phyloP scores from a whole-genome alignment of 2,888 invertebrate species.

The Meganola albula region DNA sequence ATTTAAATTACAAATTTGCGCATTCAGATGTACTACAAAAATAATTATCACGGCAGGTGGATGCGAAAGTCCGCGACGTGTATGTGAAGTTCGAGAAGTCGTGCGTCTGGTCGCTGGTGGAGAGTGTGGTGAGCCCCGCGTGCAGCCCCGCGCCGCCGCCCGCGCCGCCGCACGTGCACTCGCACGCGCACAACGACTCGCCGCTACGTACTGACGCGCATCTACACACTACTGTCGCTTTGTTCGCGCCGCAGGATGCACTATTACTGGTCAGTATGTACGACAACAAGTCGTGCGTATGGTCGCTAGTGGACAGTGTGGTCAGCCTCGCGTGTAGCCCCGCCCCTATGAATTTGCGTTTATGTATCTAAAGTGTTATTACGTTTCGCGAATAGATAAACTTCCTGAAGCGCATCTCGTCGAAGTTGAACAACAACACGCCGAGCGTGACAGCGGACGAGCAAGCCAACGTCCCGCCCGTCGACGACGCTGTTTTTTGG shows the following conservation, averaged over 20 bases:
- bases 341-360: no score
- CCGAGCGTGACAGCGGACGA: conserved; percentile 53
- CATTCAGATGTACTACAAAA: no score
- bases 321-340: conserved; percentile 54
- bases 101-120: conserved; percentile 87
- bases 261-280: conserved; percentile 43
- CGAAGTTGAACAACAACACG: conserved; percentile 66
- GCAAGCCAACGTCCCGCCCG: conserved; percentile 36
- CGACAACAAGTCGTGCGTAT: conserved; percentile 83
- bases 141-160: conserved; percentile 43
- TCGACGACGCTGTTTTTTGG: conserved; percentile 48
- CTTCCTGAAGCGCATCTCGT: conserved; percentile 60
- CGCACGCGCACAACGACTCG: conserved; percentile 30
- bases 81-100: conserved; percentile 89
- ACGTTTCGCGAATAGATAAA: conserved; percentile 43
- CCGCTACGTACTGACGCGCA: conserved; percentile 50
- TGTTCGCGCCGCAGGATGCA: conserved; percentile 52
- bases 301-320: conserved; percentile 86
- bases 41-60: conserved; percentile 39
- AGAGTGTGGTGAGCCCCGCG: conserved; percentile 77
- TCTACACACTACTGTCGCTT: conserved; percentile 33
- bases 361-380: background rate
- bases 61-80: conserved; percentile 79
- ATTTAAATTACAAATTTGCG: no score
- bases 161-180: conserved; percentile 30